Evolutionary conservation across 2,113 vertebrate species (phyloP).

Genomic region (Passer domesticus): DNA sequence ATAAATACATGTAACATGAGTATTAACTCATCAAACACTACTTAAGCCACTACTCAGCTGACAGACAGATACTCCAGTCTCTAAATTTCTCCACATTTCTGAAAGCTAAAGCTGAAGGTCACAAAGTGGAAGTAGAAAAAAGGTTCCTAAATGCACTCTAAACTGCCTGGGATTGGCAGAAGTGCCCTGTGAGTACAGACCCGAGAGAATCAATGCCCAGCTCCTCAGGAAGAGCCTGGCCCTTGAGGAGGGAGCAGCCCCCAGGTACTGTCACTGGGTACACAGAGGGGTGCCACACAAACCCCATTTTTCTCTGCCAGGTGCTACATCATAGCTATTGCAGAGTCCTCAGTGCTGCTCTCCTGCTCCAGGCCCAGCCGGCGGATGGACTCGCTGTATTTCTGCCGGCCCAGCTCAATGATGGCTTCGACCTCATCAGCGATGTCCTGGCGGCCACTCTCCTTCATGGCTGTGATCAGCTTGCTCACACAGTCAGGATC

Average conservation of each 20-base stretch:
- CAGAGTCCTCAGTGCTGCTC: conserved; percentile 65
- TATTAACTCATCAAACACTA: background rate
- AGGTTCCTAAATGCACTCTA: background rate
- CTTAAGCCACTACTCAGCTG: background rate
- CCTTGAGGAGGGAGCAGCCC: background rate
- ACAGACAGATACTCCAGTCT: background rate
- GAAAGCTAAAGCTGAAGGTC: background rate
- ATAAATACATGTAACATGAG: background rate
- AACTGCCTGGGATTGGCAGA: background rate
- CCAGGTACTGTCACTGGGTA: background rate
- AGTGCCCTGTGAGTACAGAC: background rate
- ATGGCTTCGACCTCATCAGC: conserved; percentile 87
- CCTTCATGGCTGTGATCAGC: conserved; percentile 82
- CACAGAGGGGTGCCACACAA: fast-evolving
- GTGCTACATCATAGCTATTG: conserved; percentile 29
- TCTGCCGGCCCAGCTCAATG: conserved; percentile 84
- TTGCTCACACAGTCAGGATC: conserved; percentile 76
- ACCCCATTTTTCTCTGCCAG: background rate
- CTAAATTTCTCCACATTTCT: background rate
- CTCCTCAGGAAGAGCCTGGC: background rate
- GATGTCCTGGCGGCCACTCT: conserved; percentile 85
- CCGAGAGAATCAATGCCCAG: background rate
- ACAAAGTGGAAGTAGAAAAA: background rate
- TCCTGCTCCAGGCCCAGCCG: conserved; percentile 81
- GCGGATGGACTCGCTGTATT: conserved; percentile 85